Conservation (phyloP, 2,113 vertebrate species). For the Pyxicephalus adspersus region DNA sequence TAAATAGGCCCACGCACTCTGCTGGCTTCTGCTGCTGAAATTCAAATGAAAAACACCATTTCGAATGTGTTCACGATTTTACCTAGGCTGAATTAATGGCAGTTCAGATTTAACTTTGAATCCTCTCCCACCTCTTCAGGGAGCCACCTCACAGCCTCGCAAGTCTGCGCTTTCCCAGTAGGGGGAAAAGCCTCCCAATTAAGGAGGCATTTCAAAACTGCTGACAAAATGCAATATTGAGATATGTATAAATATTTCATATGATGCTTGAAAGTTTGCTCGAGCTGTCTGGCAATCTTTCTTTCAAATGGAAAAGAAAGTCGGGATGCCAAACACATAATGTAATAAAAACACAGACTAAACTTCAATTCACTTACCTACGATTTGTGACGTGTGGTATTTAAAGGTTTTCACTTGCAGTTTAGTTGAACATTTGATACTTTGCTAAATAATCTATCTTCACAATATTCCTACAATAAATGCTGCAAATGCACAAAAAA, state of each 20-base stretch:
- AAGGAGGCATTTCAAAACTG: slow-evolving; percentile 48
- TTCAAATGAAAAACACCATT: slow-evolving; percentile 19
- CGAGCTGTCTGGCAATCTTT: slow-evolving; percentile 34
- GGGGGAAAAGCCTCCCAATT: slow-evolving; percentile 42
- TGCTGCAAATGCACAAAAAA: no score
- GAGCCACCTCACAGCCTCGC: slow-evolving; percentile 16
- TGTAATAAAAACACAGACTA: slow-evolving; percentile 38
- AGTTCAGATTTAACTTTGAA: slow-evolving; percentile 48
- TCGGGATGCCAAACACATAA: slow-evolving; percentile 23
- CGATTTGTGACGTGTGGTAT: slow-evolving; percentile 39
- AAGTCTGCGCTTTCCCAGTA: slow-evolving; percentile 21
- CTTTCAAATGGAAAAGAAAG: slow-evolving; percentile 33
- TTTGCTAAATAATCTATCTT: slow-evolving; percentile 28
- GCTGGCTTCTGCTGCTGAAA: slow-evolving; percentile 27
- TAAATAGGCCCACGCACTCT: slow-evolving; percentile 27
- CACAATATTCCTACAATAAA: no score
- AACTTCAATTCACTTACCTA: slow-evolving; percentile 21
- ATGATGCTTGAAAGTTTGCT: slow-evolving; percentile 40
- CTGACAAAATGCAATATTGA: slow-evolving; percentile 54
- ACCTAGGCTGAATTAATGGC: slow-evolving; percentile 36
- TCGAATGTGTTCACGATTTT: slow-evolving; percentile 19
- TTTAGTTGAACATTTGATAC: slow-evolving; percentile 19
- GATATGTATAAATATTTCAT: slow-evolving; percentile 53
- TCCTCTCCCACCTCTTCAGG: slow-evolving; percentile 33
- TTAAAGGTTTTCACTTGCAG: slow-evolving; percentile 26